Evolutionary conservation across 2,113 vertebrate species (phyloP).

Genomic region (human (Homo sapiens)): DNA sequence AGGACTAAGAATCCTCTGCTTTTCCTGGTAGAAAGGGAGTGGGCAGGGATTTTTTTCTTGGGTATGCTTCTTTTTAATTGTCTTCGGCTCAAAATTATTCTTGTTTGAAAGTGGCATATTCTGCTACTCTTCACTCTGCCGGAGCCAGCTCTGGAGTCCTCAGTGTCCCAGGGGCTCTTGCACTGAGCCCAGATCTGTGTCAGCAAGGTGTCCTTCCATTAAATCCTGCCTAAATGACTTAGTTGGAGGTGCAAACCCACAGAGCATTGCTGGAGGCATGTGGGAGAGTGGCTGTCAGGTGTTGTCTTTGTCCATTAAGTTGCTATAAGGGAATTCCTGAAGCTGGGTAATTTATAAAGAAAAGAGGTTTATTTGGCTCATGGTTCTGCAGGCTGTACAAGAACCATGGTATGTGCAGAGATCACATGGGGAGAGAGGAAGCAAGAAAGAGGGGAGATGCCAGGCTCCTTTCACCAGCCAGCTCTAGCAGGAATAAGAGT

Average conservation of each 20-base stretch:
- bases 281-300: background rate
- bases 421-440: no score
- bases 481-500: no score
- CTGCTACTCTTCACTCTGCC: background rate
- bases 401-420: no score
- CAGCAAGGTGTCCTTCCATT: background rate
- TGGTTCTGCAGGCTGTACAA: no score
- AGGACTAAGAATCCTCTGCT: background rate
- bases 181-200: background rate
- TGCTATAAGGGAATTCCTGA: no score
- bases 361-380: no score
- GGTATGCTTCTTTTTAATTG: background rate
- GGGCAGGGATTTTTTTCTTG: background rate
- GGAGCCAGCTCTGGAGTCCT: background rate
- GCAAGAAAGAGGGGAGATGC: no score
- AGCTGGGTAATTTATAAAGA: no score
- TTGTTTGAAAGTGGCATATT: background rate
- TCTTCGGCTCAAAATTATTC: background rate
- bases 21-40: background rate
- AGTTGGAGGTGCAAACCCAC: background rate
- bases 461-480: no score
- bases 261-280: background rate
- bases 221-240: background rate
- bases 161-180: background rate
- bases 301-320: no score